These are phyloP conservation scores for Serinus canaria DNA, from an alignment of 2,113 vertebrate genomes.

Conservation along the genomic window DNA sequence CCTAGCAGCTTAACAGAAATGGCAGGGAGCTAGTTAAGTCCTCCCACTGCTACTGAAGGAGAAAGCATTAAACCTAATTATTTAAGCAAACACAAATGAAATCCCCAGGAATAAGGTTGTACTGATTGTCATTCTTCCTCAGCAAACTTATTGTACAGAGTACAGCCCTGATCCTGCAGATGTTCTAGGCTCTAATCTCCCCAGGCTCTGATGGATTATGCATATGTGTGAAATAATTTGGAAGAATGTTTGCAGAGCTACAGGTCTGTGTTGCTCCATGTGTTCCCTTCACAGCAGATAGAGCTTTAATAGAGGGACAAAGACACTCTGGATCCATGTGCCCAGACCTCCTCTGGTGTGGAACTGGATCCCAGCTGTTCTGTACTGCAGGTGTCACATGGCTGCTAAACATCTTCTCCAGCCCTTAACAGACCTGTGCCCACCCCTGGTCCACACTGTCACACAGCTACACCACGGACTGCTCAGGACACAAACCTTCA, in stretches of 20 bases:
- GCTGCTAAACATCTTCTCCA: neutral
- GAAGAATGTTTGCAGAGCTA: neutral
- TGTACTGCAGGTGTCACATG: neutral
- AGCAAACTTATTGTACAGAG: neutral
- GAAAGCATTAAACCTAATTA: neutral
- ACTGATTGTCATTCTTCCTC: neutral
- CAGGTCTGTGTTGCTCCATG: neutral
- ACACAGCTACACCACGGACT: neutral
- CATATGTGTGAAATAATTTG: neutral
- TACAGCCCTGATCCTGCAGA: neutral
- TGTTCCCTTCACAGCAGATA: neutral
- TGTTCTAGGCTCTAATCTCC: neutral
- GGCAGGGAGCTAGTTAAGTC: neutral
- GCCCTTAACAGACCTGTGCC: neutral
- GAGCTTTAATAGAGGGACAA: neutral
- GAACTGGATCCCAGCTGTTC: neutral
- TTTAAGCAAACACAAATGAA: neutral
- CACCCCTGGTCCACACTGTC: neutral
- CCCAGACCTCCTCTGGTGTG: neutral
- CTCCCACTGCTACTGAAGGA: neutral
- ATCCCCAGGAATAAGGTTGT: neutral
- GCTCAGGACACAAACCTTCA: neutral
- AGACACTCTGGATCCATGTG: neutral
- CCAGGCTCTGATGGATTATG: neutral
- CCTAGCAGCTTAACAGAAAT: slow-evolving; percentile 79